Conservation (phyloP, 2,113 vertebrate genomes). For the Erpornis zantholeuca region DNA sequence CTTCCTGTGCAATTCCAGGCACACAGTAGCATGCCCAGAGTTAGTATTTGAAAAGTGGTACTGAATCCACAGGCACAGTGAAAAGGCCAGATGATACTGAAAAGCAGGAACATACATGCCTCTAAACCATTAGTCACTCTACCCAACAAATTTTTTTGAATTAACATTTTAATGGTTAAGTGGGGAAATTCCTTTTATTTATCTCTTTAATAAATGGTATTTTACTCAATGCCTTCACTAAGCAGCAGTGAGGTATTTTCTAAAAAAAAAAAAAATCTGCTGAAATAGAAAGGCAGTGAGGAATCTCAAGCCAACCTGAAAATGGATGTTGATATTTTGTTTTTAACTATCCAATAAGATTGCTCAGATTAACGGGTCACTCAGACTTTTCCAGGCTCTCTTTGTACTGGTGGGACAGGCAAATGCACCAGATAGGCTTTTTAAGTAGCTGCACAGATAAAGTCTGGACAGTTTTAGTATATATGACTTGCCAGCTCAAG, state of each 20-base stretch:
- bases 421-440: slow-evolving; percentile 52
- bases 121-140: neutral
- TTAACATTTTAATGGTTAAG: neutral
- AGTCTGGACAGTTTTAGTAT: slow-evolving; percentile 64
- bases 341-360: slow-evolving; percentile 54
- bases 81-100: neutral
- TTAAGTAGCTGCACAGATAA: slow-evolving; percentile 57
- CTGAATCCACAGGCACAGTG: neutral
- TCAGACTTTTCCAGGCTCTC: slow-evolving; percentile 44
- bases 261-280: slow-evolving; percentile 10
- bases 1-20: neutral
- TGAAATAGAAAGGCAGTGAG: slow-evolving; percentile 25
- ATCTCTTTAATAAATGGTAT: slow-evolving; percentile 37
- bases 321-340: slow-evolving; percentile 35
- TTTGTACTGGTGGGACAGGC: neutral
- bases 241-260: slow-evolving; percentile 48
- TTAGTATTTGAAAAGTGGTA: neutral
- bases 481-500: slow-evolving; percentile 63
- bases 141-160: neutral
- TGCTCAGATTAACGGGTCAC: slow-evolving; percentile 53
- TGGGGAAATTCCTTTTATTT: slow-evolving; percentile 58
- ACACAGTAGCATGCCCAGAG: neutral
- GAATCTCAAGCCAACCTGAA: slow-evolving; percentile 45
- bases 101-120: neutral
- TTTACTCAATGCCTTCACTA: slow-evolving; percentile 40